Evolutionary conservation across 2,113 vertebrate genomes (phyloP).

Genomic region (Sapayoa aenigma): DNA sequence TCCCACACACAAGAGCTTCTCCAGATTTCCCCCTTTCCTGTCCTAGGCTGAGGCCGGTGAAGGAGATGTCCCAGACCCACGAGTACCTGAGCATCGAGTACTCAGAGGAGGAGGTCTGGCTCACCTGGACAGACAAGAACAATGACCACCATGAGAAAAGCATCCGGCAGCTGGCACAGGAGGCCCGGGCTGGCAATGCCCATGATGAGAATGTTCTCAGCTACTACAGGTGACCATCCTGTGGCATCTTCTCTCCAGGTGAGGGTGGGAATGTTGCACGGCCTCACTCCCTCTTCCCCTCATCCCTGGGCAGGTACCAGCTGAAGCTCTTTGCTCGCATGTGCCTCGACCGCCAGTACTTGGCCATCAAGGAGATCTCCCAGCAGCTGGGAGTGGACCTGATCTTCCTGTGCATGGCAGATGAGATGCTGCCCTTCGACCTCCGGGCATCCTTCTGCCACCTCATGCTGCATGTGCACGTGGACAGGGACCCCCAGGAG

Average conservation of each 20-base stretch:
- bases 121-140: constrained; percentile 91
- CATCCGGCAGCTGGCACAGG: constrained; percentile 91
- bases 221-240: constrained; percentile 86
- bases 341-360: constrained; percentile 97
- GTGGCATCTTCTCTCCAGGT: background rate
- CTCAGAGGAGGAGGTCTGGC: constrained; percentile 94
- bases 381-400: constrained; percentile 95
- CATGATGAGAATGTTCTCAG: constrained; percentile 94
- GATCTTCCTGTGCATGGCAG: constrained; percentile 98
- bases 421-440: constrained; percentile 93
- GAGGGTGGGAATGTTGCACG: background rate
- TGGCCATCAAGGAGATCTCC: constrained; percentile 97
- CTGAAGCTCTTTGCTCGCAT: constrained; percentile 96
- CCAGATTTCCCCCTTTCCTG: background rate
- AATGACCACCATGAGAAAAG: constrained; percentile 90
- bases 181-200: constrained; percentile 90
- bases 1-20: rapidly evolving
- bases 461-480: constrained; percentile 96
- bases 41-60: constrained; percentile 84
- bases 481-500: constrained; percentile 96
- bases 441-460: constrained; percentile 95
- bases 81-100: constrained; percentile 90
- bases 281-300: background rate
- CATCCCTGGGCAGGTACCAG: constrained; percentile 82
- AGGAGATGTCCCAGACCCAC: constrained; percentile 77